Conservation (phyloP, 2,113 vertebrate species). For the Ceyx melanurus region DNA sequence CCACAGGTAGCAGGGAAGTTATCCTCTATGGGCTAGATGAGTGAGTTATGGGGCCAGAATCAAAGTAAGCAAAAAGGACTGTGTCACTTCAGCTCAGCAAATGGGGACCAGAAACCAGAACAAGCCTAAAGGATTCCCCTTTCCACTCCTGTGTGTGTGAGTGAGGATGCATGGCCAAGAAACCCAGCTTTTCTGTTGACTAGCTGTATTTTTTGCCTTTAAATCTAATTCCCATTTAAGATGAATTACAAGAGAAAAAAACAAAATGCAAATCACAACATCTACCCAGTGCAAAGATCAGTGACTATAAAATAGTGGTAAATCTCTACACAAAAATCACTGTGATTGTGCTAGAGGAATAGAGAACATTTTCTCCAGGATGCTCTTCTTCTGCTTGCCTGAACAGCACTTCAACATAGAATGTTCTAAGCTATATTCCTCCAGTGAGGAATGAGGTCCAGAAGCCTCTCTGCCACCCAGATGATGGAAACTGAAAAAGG, state of each 20-base stretch:
- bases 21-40: not conserved
- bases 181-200: fast-evolving
- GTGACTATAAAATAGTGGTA: not conserved
- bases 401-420: not conserved
- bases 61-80: not conserved
- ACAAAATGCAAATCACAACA: not conserved
- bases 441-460: not conserved
- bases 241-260: not conserved
- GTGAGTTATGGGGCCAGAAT: not conserved
- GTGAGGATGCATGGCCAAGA: fast-evolving
- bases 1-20: not conserved
- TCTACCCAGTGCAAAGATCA: not conserved
- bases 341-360: not conserved
- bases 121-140: not conserved
- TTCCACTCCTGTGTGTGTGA: not conserved
- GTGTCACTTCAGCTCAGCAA: not conserved
- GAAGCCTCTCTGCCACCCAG: constrained; percentile 21
- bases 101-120: not conserved
- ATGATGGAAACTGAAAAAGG: constrained; percentile 50
- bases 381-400: not conserved
- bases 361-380: not conserved
- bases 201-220: not conserved
- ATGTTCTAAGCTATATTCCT: not conserved
- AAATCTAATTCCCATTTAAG: not conserved
- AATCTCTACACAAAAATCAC: not conserved